Evolutionary conservation across 1,140 invertebrate species (phyloP).

Genomic region (Drosophila paulistorum): DNA sequence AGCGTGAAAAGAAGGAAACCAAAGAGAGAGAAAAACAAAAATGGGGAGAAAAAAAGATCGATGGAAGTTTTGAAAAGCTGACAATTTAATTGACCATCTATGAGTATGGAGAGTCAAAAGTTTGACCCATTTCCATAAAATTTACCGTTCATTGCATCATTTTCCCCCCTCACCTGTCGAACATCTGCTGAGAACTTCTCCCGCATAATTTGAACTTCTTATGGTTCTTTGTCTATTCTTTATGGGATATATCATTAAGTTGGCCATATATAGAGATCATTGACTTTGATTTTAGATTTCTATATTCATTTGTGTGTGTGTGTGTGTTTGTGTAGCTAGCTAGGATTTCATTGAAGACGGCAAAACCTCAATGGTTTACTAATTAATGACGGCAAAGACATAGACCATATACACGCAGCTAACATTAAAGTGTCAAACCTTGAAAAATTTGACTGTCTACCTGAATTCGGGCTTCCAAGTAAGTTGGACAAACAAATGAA

Average conservation of each 20-base stretch:
- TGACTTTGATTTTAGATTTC: constrained; percentile 40
- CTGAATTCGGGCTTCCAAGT: constrained; percentile 23
- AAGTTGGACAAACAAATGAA: constrained; percentile 7
- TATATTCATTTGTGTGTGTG: too few relatives aligned
- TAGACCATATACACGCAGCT: constrained; percentile 17
- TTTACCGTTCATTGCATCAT: constrained; percentile 65
- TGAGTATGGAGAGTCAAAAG: constrained; percentile 3
- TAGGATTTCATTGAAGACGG: constrained; percentile 57
- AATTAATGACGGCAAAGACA: constrained; percentile 47
- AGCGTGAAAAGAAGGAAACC: constrained; percentile 27
- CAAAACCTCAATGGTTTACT: constrained; percentile 48
- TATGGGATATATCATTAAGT: constrained; percentile 31
- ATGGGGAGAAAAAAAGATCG: constrained; percentile 28
- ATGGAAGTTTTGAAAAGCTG: constrained; percentile 59
- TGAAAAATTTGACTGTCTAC: constrained; percentile 32
- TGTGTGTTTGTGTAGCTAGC: constrained; percentile 1
- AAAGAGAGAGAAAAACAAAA: not conserved
- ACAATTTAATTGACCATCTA: constrained; percentile 62
- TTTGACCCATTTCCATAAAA: constrained; percentile 59
- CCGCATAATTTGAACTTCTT: constrained; percentile 31
- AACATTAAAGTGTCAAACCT: constrained; percentile 50
- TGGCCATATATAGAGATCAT: constrained; percentile 31
- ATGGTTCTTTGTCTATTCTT: constrained; percentile 17
- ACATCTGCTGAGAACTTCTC: constrained; percentile 12
- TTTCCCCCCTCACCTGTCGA: constrained; percentile 2